Percentiles rank a stretch among this genome's conserved stretches.
Evolutionary conservation across 2,888 invertebrate genomes (phyloP).

Genomic region (Empis stercorea): DNA sequence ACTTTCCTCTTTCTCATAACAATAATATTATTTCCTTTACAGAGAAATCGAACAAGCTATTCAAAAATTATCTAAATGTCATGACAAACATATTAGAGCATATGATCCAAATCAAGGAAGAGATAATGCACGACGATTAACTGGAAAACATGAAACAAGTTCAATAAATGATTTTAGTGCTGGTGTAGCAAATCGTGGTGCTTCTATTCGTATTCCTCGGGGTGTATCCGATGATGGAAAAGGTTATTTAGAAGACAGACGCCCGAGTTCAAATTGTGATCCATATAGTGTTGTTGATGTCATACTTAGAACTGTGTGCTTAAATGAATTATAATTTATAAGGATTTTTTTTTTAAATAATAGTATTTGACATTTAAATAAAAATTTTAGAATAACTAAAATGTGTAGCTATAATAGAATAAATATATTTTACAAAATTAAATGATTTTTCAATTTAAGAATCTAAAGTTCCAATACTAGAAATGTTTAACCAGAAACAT

Average conservation of each 20-base stretch:
- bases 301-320: conserved; percentile 72
- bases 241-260: conserved; percentile 92
- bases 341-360: not conserved
- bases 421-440: too few species aligned
- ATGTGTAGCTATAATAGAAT: too few species aligned
- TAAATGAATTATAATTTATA: conserved; percentile 39
- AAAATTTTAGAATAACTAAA: too few species aligned
- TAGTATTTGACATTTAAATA: too few species aligned
- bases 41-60: conserved; percentile 93
- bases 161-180: conserved; percentile 90
- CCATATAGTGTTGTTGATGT: conserved; percentile 77
- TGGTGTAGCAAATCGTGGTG: conserved; percentile 87
- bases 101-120: conserved; percentile 94
- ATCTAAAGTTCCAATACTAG: too few species aligned
- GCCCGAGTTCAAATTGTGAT: conserved; percentile 88
- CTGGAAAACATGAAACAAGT: conserved; percentile 92
- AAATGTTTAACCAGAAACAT: too few species aligned
- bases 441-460: too few species aligned
- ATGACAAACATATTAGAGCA: conserved; percentile 85
- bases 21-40: conserved; percentile 22
- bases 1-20: too few species aligned
- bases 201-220: conserved; percentile 89
- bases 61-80: conserved; percentile 82
- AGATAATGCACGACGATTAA: conserved; percentile 92
- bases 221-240: conserved; percentile 80